Base-by-base conservation (phyloP, 2,888 invertebrate species). In the Dasypolia templi region DNA sequence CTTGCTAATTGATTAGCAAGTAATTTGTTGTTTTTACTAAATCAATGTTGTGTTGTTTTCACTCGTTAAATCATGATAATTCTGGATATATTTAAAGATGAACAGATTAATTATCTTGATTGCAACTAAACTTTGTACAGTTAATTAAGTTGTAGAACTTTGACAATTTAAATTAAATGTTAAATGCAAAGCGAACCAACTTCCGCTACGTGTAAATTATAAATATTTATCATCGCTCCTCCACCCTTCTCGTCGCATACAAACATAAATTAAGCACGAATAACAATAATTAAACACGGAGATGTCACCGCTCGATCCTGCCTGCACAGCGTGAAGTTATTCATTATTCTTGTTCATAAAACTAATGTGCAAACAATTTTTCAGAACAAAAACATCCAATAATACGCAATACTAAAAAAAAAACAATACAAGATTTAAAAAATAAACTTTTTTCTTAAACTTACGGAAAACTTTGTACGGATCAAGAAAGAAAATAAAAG, bases 361-460 rank as follows among this genome's bases (percentile, higher is more conserved):
- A 71, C 77, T 90, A 89, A 88, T 58, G 64, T 70, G 73, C 66
- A 75, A 78, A 85, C 62, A 61, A 81, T 65, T 87, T 87, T 92
- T 87, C 92, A 92, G 92, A 89, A 90, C 82, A 88, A 89, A 87
- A 90, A 87, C 89, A 88, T 81, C 82, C 61, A 86, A 87, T 74
- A 87, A 87, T 80, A 87, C 87, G 86, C 89, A 90, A 90, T 88
- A 88, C 83, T 86, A 84, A 89, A 87, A 87, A 85, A 89, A 88
- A 87, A 84, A 81, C 85, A 87, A 89, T 82, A 85, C 86, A 90
- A 92, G 90, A 91, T 91, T 91, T 91, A 92, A 90, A n/a, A 82
- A 62, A 83, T 80, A 87, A 80, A 87, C 79, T 85, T 84, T 79
- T 78, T 77, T 77, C 83, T 76, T 29, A n/a, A 76, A 75, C 67